These are phyloP conservation scores for Phylloscopus trochilus DNA, from an alignment of 2,113 vertebrate genomes.

Conservation along the genomic window DNA sequence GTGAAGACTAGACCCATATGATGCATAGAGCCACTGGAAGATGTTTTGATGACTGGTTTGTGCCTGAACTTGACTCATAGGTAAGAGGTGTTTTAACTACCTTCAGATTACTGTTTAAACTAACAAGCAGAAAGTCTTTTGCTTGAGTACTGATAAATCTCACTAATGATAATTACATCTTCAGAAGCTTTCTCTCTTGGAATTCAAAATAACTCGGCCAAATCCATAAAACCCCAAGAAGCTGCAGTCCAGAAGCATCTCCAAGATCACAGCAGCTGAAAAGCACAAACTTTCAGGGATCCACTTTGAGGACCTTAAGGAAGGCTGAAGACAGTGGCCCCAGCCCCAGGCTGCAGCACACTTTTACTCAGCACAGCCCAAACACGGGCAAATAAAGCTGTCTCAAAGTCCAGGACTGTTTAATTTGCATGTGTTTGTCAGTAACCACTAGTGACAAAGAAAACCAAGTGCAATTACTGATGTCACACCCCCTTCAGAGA, in stretches of 20 bases:
- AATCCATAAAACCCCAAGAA: not conserved
- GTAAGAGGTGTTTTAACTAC: not conserved
- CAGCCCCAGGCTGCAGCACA: not conserved
- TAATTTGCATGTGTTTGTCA: not conserved
- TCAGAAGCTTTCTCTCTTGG: not conserved
- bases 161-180: not conserved
- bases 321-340: not conserved
- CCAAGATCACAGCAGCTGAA: not conserved
- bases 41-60: not conserved
- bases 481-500: not conserved
- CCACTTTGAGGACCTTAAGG: accelerated
- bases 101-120: not conserved
- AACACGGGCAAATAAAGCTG: not conserved
- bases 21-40: not conserved
- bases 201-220: not conserved
- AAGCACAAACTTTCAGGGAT: not conserved
- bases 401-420: not conserved
- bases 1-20: not conserved
- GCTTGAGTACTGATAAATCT: not conserved
- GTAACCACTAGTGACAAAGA: not conserved
- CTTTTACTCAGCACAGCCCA: not conserved
- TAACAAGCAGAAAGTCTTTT: not conserved
- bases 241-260: not conserved
- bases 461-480: not conserved
- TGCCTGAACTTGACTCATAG: not conserved